phyloP scores from a whole-genome alignment of 2,888 invertebrate genomes.

The Ochropleura plecta region DNA sequence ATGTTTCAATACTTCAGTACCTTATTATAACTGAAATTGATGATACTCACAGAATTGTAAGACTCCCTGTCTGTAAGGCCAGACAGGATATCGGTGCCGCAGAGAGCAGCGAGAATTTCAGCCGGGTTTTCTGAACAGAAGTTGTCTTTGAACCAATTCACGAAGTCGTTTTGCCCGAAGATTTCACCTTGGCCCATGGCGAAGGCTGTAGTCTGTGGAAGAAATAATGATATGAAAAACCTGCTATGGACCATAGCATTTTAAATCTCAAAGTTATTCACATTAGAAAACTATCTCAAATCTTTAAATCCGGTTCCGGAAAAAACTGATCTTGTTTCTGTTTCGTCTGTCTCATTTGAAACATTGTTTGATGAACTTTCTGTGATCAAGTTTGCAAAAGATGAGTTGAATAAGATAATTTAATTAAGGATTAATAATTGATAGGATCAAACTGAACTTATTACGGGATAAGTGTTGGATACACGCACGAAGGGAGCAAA shows the following conservation, averaged over 20 bases:
- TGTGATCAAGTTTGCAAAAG: neutral
- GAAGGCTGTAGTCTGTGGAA: slow-evolving; percentile 69
- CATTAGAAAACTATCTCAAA: neutral
- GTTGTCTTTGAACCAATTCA: slow-evolving; percentile 54
- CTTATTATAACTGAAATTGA: neutral
- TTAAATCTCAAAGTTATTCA: neutral
- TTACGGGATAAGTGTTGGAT: neutral
- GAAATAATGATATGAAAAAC: neutral
- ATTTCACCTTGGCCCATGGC: slow-evolving; percentile 71
- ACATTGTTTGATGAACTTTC: neutral
- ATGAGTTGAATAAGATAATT: neutral
- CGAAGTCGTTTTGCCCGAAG: slow-evolving; percentile 67
- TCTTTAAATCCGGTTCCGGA: neutral
- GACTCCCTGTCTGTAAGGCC: slow-evolving; percentile 47
- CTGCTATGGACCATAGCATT: neutral
- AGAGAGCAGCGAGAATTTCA: slow-evolving; percentile 34
- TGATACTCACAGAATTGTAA: slow-evolving; percentile 69
- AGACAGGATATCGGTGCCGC: slow-evolving; percentile 39
- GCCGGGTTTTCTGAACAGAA: slow-evolving; percentile 47
- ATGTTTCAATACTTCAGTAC: neutral
- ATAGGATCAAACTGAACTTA: neutral
- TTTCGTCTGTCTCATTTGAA: neutral
- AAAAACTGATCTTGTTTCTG: neutral
- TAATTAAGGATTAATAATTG: no score
- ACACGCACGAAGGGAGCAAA: neutral